A percentile compares a stretch with the other conserved stretches of the same genome.
phyloP scores from a whole-genome alignment of 2,888 invertebrate species.

The Spisula solida region DNA sequence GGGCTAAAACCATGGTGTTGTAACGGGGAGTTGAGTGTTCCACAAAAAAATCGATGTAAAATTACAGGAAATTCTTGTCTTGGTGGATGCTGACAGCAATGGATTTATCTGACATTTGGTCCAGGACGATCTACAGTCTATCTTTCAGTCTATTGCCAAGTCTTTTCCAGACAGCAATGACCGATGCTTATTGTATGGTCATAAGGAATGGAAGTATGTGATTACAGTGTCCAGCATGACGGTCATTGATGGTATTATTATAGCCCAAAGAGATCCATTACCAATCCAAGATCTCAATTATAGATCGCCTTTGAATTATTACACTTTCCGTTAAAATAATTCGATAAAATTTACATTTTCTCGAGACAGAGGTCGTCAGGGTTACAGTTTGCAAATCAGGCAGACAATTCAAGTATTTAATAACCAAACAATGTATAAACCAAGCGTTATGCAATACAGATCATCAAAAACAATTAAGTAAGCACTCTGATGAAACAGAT shows the following conservation, averaged over 20 bases:
- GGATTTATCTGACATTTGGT: neutral
- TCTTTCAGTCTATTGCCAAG: neutral
- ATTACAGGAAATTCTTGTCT: neutral
- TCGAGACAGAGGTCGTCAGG: neutral
- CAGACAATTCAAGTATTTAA: neutral
- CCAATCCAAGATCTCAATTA: neutral
- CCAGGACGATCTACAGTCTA: neutral
- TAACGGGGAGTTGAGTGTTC: neutral
- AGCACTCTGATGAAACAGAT: neutral
- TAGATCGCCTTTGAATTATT: constrained; percentile 1
- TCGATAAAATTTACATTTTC: constrained; percentile 26
- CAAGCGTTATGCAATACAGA: constrained; percentile 5
- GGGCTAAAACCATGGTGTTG: too few species aligned
- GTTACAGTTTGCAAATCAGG: neutral
- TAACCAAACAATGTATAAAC: neutral
- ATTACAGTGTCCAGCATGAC: constrained; percentile 8
- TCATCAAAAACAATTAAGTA: neutral
- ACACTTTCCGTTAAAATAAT: neutral
- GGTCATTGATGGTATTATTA: constrained; percentile 12
- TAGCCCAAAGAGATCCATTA: neutral
- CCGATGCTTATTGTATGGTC: neutral
- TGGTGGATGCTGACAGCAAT: neutral
- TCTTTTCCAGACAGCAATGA: neutral
- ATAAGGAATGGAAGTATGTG: neutral
- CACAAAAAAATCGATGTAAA: neutral